Evolutionary conservation across 2,797 vertebrate species (phyloP).

Genomic region (Heteromormyrus szaboi): DNA sequence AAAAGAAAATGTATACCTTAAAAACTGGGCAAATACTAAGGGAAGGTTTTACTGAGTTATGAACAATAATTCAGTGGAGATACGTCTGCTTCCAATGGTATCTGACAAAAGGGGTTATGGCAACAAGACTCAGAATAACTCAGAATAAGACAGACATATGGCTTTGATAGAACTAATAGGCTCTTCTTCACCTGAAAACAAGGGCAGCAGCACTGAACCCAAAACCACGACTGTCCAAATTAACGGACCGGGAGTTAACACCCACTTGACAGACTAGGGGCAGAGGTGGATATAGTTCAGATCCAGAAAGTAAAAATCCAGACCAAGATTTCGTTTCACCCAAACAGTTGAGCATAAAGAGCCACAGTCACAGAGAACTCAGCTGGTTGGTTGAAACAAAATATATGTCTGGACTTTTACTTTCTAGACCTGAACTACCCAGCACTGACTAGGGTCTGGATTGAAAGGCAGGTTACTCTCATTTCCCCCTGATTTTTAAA

Average conservation of each 20-base stretch:
- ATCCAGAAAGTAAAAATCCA: not conserved
- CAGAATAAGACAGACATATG: not conserved
- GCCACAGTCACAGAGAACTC: not conserved
- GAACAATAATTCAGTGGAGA: not conserved
- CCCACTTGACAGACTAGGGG: not conserved
- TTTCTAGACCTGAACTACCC: not conserved
- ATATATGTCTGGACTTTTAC: not conserved
- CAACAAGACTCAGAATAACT: not conserved
- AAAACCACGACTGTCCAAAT: not conserved
- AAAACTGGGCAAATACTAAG: not conserved
- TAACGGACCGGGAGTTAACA: not conserved
- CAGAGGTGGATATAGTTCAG: not conserved
- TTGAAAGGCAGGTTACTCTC: not conserved
- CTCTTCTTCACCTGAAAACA: not conserved
- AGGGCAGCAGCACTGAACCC: not conserved
- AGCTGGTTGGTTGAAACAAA: not conserved
- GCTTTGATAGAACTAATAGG: conserved; percentile 11
- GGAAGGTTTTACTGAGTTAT: not conserved
- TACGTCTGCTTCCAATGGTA: not conserved
- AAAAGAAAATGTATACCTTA: not conserved
- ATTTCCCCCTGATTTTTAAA: not conserved
- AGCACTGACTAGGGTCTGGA: not conserved
- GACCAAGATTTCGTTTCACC: not conserved
- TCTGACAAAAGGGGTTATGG: not conserved
- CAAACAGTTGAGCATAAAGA: not conserved